phyloP scores from a whole-genome alignment of 2,888 invertebrate genomes.

The Crematogaster levior region DNA sequence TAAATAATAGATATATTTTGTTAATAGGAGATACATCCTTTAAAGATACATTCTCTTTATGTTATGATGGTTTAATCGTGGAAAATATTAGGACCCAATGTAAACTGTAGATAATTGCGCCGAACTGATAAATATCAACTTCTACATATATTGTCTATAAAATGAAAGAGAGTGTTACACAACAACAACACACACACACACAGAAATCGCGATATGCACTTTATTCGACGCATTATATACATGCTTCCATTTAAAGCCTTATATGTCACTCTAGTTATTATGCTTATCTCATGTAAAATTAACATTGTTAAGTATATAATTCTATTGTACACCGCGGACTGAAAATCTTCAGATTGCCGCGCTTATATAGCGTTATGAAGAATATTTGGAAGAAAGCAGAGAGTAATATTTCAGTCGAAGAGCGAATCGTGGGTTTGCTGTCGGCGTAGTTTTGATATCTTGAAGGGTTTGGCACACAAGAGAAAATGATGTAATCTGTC shows the following conservation, averaged over 20 bases:
- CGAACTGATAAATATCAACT: conserved; percentile 3
- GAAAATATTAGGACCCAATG: background rate
- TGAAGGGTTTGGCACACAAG: conserved; percentile 23
- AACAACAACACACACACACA: background rate
- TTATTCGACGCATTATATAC: conserved; percentile 59
- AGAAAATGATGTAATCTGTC: background rate
- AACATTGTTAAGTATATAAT: conserved; percentile 71
- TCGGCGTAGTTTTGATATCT: conserved; percentile 55
- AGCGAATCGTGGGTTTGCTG: conserved; percentile 46
- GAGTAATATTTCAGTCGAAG: conserved; percentile 34
- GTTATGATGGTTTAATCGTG: background rate
- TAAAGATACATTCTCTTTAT: background rate
- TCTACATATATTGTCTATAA: conserved; percentile 20
- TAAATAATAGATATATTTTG: conserved; percentile 16
- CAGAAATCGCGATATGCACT: conserved; percentile 11
- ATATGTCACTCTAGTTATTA: conserved; percentile 76
- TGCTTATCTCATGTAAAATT: conserved; percentile 73
- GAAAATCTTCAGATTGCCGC: conserved; percentile 24
- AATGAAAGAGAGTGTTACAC: conserved; percentile 8
- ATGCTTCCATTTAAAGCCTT: conserved; percentile 83
- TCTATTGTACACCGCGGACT: conserved; percentile 57
- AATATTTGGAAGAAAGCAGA: conserved; percentile 7
- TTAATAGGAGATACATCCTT: conserved; percentile 5
- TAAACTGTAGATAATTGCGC: conserved; percentile 19
- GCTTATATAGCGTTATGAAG: conserved; percentile 29